A percentile compares a stretch with the other conserved stretches of the same genome.
phyloP scores from a whole-genome alignment of 1,140 invertebrate species.

The Lerema accius region DNA sequence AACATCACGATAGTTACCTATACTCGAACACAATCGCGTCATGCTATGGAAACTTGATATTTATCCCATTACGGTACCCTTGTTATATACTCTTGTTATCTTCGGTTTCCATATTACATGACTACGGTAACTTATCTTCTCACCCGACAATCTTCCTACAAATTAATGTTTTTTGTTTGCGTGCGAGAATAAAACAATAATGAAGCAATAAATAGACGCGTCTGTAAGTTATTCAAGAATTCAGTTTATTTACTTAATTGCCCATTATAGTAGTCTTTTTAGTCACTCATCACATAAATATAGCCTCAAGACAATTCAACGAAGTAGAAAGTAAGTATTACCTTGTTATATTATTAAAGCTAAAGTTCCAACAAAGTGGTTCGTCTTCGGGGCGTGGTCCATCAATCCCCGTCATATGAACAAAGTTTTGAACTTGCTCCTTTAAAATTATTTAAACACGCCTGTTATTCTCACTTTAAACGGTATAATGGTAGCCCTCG shows the following conservation, averaged over 20 bases:
- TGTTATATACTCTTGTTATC: conserved; percentile 6
- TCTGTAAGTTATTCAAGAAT: conserved; percentile 3
- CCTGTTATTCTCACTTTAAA: conserved; percentile 33
- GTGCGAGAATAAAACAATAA: conserved; percentile 10
- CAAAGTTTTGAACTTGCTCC: conserved; percentile 35
- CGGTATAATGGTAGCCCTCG: conserved; percentile 16
- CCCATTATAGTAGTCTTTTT: not conserved
- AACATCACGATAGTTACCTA: conserved; percentile 6
- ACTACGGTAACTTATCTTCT: conserved; percentile 10
- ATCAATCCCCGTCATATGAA: conserved; percentile 30
- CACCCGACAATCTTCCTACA: conserved; percentile 1
- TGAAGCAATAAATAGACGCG: conserved; percentile 12
- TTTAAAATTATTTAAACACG: conserved; percentile 40
- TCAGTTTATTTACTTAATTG: conserved; percentile 13
- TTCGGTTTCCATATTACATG: conserved; percentile 1
- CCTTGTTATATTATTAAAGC: conserved; percentile 13
- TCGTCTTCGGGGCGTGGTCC: conserved; percentile 16
- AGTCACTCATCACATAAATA: conserved; percentile 16
- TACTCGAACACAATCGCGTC: conserved; percentile 27
- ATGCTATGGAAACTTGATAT: conserved; percentile 33
- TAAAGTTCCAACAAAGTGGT: not conserved
- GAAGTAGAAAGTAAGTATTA: not conserved
- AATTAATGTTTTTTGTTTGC: not conserved
- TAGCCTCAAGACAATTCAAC: conserved; percentile 11
- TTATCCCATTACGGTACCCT: conserved; percentile 36